Percentiles rank a stretch among this genome's conserved stretches.
These are phyloP conservation scores for Saguinus midas DNA, from an alignment of 2,113 vertebrate species.

Conservation along the genomic window DNA sequence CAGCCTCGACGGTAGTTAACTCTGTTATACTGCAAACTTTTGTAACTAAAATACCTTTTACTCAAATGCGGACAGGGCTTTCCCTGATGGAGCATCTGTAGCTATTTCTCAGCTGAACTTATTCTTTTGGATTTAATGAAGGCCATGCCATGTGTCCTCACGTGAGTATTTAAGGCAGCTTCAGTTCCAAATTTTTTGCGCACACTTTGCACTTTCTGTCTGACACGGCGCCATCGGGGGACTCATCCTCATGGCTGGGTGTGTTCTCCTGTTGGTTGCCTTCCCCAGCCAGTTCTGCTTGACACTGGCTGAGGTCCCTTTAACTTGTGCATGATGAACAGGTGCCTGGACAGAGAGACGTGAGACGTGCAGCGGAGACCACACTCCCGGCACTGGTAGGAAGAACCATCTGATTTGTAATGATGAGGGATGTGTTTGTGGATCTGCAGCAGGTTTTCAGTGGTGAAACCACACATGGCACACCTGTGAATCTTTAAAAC, in stretches of 20 bases:
- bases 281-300: constrained; percentile 87
- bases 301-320: constrained; percentile 90
- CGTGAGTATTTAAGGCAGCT: constrained; percentile 96
- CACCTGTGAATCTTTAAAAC: constrained; percentile 97
- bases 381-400: constrained; percentile 94
- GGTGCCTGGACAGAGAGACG: constrained; percentile 93
- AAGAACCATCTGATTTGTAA: constrained; percentile 92
- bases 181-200: constrained; percentile 93
- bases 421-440: constrained; percentile 95
- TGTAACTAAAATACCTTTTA: constrained; percentile 74
- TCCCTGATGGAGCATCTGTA: not conserved
- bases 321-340: constrained; percentile 97
- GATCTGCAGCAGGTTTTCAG: constrained; percentile 92
- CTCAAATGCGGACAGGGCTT: constrained; percentile 74
- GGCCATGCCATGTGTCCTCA: constrained; percentile 99
- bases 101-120: constrained; percentile 91
- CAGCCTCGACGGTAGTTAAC: constrained; percentile 76
- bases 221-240: constrained; percentile 62
- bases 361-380: constrained; percentile 98
- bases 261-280: constrained; percentile 90
- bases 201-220: constrained; percentile 96
- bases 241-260: constrained; percentile 79
- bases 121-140: constrained; percentile 98
- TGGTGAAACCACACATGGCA: constrained; percentile 94
- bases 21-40: constrained; percentile 67